A percentile compares a stretch with the other conserved stretches of the same genome.
phyloP scores from a whole-genome alignment of 2,113 vertebrate species.

The Actenoides lindsayi region DNA sequence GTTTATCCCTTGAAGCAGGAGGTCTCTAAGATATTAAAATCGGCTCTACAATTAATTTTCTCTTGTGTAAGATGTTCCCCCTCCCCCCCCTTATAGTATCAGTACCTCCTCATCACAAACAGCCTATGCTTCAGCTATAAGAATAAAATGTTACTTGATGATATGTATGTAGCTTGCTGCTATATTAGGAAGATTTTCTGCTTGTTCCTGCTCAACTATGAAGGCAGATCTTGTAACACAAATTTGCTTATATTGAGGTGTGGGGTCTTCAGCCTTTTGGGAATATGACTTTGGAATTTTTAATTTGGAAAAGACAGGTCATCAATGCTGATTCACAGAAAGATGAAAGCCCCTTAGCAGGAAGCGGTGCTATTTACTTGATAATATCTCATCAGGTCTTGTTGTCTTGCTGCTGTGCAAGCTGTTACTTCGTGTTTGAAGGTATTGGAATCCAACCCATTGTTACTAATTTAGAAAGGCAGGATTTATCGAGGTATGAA shows the following conservation, averaged over 20 bases:
- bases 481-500: not conserved
- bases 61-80: not conserved
- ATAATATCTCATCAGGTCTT: not conserved
- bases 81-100: accelerated
- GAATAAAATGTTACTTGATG: not conserved
- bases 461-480: not conserved
- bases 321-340: not conserved
- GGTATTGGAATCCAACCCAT: not conserved
- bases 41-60: not conserved
- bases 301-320: not conserved
- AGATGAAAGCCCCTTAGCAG: not conserved
- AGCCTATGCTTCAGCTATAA: not conserved
- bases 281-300: not conserved
- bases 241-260: not conserved
- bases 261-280: not conserved
- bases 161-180: not conserved
- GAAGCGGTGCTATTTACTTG: not conserved
- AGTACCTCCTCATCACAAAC: not conserved
- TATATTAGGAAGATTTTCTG: not conserved
- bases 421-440: not conserved
- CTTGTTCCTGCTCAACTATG: not conserved
- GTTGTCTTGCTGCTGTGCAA: not conserved
- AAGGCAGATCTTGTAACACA: not conserved
- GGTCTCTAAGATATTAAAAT: not conserved
- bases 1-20: not conserved